Evolutionary conservation across 2,888 invertebrate species (phyloP).

Genomic region (Malacosoma neustria): DNA sequence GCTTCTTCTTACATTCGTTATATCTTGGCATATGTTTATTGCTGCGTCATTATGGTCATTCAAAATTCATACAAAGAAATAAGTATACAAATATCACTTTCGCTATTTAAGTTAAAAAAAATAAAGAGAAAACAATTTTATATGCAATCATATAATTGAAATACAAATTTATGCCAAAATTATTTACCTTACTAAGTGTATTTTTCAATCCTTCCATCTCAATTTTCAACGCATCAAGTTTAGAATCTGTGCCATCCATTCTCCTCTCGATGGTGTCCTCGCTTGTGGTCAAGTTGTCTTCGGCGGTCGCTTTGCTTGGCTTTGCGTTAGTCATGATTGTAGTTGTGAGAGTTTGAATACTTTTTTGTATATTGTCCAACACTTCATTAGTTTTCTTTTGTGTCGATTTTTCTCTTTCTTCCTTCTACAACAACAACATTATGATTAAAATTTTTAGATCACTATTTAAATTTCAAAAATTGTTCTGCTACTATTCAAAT

Average conservation of each 20-base stretch:
- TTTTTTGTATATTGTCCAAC: slow-evolving; percentile 55
- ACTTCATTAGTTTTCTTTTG: slow-evolving; percentile 77
- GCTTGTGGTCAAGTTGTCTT: slow-evolving; percentile 37
- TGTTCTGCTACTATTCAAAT: no score
- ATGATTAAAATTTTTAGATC: no score
- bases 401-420: slow-evolving; percentile 78
- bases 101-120: not conserved
- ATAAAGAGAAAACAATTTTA: not conserved
- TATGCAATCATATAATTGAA: no score
- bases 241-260: slow-evolving; percentile 49
- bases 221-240: slow-evolving; percentile 46
- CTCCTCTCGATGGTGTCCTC: slow-evolving; percentile 35
- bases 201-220: slow-evolving; percentile 48
- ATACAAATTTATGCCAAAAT: not conserved
- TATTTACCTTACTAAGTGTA: slow-evolving; percentile 41
- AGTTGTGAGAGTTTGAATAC: slow-evolving; percentile 34
- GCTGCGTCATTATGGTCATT: no score
- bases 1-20: no score
- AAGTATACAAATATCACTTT: no score
- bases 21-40: no score
- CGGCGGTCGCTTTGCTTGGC: slow-evolving; percentile 15
- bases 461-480: no score
- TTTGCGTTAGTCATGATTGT: slow-evolving; percentile 25
- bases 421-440: slow-evolving; percentile 63
- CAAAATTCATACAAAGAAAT: no score